phyloP scores from a whole-genome alignment of 2,113 vertebrate species.

The Planiliza haematocheilus region DNA sequence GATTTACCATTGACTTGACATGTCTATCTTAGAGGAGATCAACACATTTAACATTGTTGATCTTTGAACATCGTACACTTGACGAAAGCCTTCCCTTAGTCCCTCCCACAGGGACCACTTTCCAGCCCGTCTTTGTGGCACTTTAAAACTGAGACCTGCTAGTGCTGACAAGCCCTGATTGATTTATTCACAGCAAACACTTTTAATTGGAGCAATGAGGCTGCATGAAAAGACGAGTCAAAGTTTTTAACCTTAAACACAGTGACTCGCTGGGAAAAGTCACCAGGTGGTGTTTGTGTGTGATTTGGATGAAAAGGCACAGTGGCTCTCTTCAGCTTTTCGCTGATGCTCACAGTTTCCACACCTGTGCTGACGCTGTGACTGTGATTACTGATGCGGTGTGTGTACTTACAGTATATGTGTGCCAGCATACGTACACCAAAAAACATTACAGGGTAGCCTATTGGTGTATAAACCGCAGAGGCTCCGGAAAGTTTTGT shows the following conservation, averaged over 20 bases:
- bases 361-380: slow-evolving; percentile 57
- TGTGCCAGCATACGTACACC: neutral
- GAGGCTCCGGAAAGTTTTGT: slow-evolving; percentile 28
- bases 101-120: slow-evolving; percentile 24
- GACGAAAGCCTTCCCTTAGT: neutral
- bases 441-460: slow-evolving; percentile 13
- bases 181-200: slow-evolving; percentile 45
- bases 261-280: slow-evolving; percentile 34
- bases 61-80: slow-evolving; percentile 20
- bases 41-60: slow-evolving; percentile 20
- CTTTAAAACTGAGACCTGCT: slow-evolving; percentile 4
- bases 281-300: slow-evolving; percentile 60
- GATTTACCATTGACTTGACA: slow-evolving; percentile 34
- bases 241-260: slow-evolving; percentile 56
- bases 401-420: slow-evolving; percentile 14
- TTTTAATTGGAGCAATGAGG: slow-evolving; percentile 58
- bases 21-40: slow-evolving; percentile 1
- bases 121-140: neutral
- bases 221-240: slow-evolving; percentile 26
- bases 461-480: slow-evolving; percentile 18
- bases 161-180: slow-evolving; percentile 31
- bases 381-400: slow-evolving; percentile 30
- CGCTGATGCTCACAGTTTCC: slow-evolving; percentile 64
- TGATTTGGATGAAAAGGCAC: slow-evolving; percentile 22
- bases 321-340: slow-evolving; percentile 31